phyloP scores from a whole-genome alignment of 1,140 invertebrate genomes.

The Spodoptera frugiperda region DNA sequence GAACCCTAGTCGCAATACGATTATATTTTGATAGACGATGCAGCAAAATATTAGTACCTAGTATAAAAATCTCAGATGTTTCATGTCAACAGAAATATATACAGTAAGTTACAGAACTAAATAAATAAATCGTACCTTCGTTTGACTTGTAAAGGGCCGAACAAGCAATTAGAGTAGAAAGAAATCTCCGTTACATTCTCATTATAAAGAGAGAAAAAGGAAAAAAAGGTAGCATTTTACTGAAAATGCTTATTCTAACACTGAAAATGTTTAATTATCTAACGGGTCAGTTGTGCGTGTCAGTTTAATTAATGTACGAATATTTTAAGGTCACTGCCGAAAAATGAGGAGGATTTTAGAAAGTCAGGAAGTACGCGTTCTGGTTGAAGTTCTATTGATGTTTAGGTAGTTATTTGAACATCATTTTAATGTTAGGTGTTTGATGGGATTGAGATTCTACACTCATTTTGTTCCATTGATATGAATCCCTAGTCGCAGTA shows the following conservation, averaged over 20 bases:
- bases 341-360: neutral
- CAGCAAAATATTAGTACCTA: too few relatives aligned
- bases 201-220: neutral
- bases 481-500: too few relatives aligned
- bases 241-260: slow-evolving; percentile 10
- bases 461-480: too few relatives aligned
- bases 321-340: neutral
- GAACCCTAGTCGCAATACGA: too few relatives aligned
- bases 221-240: neutral
- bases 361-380: neutral
- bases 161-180: slow-evolving; percentile 17
- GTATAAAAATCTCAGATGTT: too few relatives aligned
- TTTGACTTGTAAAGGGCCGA: slow-evolving; percentile 14
- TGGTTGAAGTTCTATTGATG: neutral
- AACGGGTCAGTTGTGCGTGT: slow-evolving; percentile 8
- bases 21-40: too few relatives aligned
- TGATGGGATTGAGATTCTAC: too few relatives aligned
- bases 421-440: too few relatives aligned
- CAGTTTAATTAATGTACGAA: slow-evolving; percentile 1
- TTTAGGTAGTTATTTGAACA: too few relatives aligned
- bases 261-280: slow-evolving; percentile 5
- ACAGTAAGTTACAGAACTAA: neutral
- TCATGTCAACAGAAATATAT: too few relatives aligned
- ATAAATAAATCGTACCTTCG: slow-evolving; percentile 24
- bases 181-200: slow-evolving; percentile 12